Evolutionary conservation across 2,797 vertebrate genomes (phyloP), one percentile per base, ranked within the genome.

Genomic region (Limosa lapponica): DNA sequence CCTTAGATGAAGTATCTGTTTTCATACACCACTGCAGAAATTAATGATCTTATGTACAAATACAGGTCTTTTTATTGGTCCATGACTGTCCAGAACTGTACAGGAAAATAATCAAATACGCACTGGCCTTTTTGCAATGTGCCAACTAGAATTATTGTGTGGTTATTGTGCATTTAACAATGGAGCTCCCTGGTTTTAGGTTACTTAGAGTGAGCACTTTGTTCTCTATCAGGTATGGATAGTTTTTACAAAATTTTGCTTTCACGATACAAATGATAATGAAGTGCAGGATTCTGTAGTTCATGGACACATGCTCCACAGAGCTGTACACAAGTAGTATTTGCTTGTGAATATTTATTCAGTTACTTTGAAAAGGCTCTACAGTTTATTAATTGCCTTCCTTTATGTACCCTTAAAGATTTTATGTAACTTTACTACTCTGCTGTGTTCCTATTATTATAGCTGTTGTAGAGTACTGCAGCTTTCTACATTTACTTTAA

Each of bases 401-500:
- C 52, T 95, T 94, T 89, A 86, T 51, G 34, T 58, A 54, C 28
- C 10, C 24, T 80, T 94, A 57, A 94, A 82, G 57, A 64, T 41
- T 91, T 92, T 70, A 78, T 82, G 41, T 72, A 89, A 57, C 30
- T 75, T 82, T 82, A 87, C 92, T 88, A 88, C 36, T 88, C 49
- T 86, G 8, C 20, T 44, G 8, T 82, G 36, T 80, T 93, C 41
- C 69, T 92, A 5, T 80, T 92, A 64, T 94, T 94, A 66, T 27
- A 90, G 62, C 43, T 77, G 28, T 81, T 92, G 64, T 54, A 71
- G 78, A 92, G 17, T 69, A 44, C 49, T 61, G 19, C 25, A 80
- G 36, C 69, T 96, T 92, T 97, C 93, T 86, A 64, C 58, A 34
- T 8, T 92, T 95, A 87, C 92, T 96, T 97, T 92, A 95, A 86